These are phyloP conservation scores for Mesembrinibis cayennensis DNA, from an alignment of 2,113 vertebrate species.

Conservation along the genomic window DNA sequence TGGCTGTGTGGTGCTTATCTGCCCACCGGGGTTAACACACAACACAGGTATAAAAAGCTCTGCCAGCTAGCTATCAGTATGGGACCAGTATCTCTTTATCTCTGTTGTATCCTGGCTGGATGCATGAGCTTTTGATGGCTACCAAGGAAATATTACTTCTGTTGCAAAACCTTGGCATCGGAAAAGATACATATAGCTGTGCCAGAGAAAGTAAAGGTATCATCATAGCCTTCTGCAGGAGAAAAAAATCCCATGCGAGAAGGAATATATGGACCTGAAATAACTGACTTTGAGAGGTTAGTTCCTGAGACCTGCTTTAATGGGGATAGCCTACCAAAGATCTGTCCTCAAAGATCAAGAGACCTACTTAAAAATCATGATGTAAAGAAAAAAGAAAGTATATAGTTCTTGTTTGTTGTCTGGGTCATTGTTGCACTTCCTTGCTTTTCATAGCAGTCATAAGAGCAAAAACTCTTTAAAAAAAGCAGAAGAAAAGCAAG, in stretches of 20 bases:
- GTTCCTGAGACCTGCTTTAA: not conserved
- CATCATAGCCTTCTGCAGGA: not conserved
- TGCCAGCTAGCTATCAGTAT: not conserved
- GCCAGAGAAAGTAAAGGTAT: not conserved
- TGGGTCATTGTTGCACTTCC: not conserved
- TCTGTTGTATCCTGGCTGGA: not conserved
- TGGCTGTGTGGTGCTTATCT: not conserved
- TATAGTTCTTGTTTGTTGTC: not conserved
- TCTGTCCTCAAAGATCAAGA: not conserved
- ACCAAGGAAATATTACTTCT: not conserved
- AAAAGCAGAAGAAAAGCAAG: not conserved
- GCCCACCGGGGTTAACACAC: not conserved
- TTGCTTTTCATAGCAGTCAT: not conserved
- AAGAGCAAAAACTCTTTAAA: not conserved
- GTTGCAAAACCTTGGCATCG: not conserved
- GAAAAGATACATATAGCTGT: not conserved
- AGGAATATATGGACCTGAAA: not conserved
- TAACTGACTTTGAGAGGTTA: not conserved
- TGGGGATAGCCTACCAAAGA: not conserved
- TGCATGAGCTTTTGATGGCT: not conserved
- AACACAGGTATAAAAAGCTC: not conserved
- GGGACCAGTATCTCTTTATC: not conserved
- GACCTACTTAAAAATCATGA: not conserved
- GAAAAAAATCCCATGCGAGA: not conserved
- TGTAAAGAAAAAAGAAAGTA: not conserved